These are phyloP conservation scores for Plagodis dolabraria DNA, from an alignment of 2,888 invertebrate species.

Conservation along the genomic window DNA sequence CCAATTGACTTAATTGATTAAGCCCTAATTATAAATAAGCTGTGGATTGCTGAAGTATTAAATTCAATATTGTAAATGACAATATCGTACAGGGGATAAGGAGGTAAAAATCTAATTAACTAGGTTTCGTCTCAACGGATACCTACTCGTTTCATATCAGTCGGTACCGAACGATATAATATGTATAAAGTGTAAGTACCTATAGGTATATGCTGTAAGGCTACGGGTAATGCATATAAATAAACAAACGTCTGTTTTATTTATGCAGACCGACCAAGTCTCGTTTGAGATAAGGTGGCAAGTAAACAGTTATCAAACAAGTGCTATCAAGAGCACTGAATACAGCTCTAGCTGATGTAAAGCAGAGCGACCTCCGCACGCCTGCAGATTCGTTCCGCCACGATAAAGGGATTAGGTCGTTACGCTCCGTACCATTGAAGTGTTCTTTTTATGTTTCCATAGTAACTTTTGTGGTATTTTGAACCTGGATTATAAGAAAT, in stretches of 20 bases:
- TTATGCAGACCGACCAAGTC: conserved; percentile 28
- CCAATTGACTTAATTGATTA: too few relatives aligned
- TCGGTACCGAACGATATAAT: too few relatives aligned
- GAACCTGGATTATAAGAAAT: conserved; percentile 21
- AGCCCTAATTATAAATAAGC: too few relatives aligned
- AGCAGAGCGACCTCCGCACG: conserved; percentile 63
- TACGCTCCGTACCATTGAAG: conserved; percentile 53
- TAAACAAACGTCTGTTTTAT: conserved; percentile 61
- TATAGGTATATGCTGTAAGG: too few relatives aligned
- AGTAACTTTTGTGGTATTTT: conserved; percentile 38
- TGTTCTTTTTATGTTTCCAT: conserved; percentile 53
- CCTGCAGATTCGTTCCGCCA: conserved; percentile 65
- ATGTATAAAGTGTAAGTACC: too few relatives aligned
- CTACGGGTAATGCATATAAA: conserved; percentile 26
- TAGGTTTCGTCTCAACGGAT: too few relatives aligned
- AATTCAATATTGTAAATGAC: too few relatives aligned
- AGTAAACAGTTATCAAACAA: conserved; percentile 57
- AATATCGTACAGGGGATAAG: too few relatives aligned
- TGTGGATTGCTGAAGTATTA: too few relatives aligned
- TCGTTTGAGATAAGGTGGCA: conserved; percentile 44
- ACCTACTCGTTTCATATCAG: too few relatives aligned
- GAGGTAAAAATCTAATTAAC: too few relatives aligned
- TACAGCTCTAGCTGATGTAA: conserved; percentile 64
- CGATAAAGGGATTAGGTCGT: conserved; percentile 75
- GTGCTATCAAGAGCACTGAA: conserved; percentile 55